Conservation (phyloP, 2,113 vertebrate species). For the Seriola aureovittata region DNA sequence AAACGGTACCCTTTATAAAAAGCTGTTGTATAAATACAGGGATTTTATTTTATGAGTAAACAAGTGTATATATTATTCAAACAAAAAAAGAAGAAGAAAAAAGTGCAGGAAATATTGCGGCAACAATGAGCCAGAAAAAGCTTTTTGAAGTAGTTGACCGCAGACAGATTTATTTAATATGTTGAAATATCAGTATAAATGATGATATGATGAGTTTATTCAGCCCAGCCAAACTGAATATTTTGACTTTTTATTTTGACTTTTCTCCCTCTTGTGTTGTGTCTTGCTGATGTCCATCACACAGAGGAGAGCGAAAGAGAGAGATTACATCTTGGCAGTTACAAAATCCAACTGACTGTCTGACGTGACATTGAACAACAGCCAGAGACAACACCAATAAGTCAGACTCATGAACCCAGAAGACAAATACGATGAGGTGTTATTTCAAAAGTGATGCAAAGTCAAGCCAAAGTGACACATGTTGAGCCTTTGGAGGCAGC, state of each 20-base stretch:
- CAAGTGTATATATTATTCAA: constrained; percentile 68
- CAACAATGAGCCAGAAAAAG: background rate
- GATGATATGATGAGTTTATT: background rate
- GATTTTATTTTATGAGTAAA: constrained; percentile 64
- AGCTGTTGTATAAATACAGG: constrained; percentile 81
- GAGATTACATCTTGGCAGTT: constrained; percentile 68
- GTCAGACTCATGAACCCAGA: constrained; percentile 59
- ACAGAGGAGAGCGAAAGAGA: background rate
- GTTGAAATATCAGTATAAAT: background rate
- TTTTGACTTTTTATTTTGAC: background rate
- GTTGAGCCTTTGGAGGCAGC: constrained; percentile 16
- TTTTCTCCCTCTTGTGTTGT: background rate
- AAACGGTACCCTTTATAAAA: constrained; percentile 72
- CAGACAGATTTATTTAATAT: background rate
- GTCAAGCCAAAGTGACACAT: constrained; percentile 63
- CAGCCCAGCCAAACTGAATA: background rate
- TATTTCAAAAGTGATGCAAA: constrained; percentile 70
- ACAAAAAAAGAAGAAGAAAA: constrained; percentile 60
- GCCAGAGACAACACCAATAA: constrained; percentile 48
- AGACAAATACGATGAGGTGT: constrained; percentile 70
- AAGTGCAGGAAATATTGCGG: constrained; percentile 23
- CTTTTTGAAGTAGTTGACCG: background rate
- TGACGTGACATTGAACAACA: constrained; percentile 59
- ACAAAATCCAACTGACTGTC: constrained; percentile 49
- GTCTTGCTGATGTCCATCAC: background rate